These are phyloP conservation scores for Heliconius cydno DNA, from an alignment of 2,888 invertebrate genomes.

Conservation along the genomic window DNA sequence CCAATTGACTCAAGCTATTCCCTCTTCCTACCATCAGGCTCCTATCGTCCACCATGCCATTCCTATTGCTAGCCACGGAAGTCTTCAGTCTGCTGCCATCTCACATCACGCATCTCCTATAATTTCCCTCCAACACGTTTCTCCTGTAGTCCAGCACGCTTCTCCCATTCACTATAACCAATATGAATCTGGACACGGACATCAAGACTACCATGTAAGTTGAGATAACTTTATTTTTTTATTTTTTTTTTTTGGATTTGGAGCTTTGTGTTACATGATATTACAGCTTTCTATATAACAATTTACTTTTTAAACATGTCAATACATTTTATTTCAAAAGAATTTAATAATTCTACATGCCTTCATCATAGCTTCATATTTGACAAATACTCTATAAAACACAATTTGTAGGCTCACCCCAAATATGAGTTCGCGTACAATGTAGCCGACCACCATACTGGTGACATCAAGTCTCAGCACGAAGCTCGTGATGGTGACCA, in stretches of 20 bases:
- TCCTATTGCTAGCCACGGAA: conserved; percentile 1
- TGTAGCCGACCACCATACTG: conserved; percentile 81
- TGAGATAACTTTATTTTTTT: neutral
- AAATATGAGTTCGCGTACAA: conserved; percentile 81
- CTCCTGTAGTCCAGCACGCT: conserved; percentile 40
- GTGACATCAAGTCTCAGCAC: conserved; percentile 84
- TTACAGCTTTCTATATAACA: no score
- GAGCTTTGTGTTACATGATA: no score
- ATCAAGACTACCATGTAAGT: conserved; percentile 63
- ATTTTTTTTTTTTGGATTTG: no score
- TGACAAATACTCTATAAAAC: neutral
- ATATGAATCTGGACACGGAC: conserved; percentile 49
- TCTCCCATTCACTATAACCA: conserved; percentile 48
- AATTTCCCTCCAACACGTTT: conserved; percentile 42
- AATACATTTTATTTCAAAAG: neutral
- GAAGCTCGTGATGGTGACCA: conserved; percentile 85
- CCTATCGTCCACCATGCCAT: conserved; percentile 30
- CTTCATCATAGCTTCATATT: neutral
- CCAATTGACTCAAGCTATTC: conserved; percentile 35
- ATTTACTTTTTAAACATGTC: no score
- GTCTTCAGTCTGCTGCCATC: conserved; percentile 28
- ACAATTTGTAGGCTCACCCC: conserved; percentile 66
- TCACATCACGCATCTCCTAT: conserved; percentile 46
- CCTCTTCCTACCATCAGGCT: conserved; percentile 27
- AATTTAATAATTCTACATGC: neutral